Evolutionary conservation across 1,140 invertebrate species (phyloP), one percentile per base, ranked within the genome.

Genomic region (Calephelis virginiensis): DNA sequence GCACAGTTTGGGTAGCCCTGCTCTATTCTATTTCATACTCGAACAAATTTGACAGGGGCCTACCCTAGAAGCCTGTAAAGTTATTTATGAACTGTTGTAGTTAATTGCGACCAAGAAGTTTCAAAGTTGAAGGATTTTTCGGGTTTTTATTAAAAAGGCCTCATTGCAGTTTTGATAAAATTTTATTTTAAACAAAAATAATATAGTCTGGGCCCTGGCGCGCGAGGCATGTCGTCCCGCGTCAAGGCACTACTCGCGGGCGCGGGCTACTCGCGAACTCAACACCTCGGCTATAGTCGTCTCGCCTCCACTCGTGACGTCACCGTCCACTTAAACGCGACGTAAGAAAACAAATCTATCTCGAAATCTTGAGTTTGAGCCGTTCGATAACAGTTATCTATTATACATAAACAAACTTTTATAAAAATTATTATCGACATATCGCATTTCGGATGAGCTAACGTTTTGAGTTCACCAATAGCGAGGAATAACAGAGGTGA

Each of bases 161-260:
- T 28, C 9, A 11, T 8, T 64, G 48, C 63, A 59, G 53, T 59
- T 64, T 64, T 64, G 48, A 64, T 64, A 64, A 64, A 64, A 81
- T 84, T 86, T 85, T 83, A 85, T 85, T 86, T 84, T 85, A 86
- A 87, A 85, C 82, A 87, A 86, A 64, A 89, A 86, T 87, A 87
- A 84, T 85, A 86, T 85, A 87, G 74, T 82, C 47, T 50, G 47
- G 53, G 63, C 63, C 48, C 48, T 63, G 47, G 46, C 46, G 69
- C 74, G 70, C 71, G 74, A 72, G 72, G 77, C 75, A 76, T 72
- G 72, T 68, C 63, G 74, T 70, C 73, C 71, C 28, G 72, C 73
- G 70, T 67, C 64, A 69, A 83, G 80, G 80, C 81, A 84, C 79
- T 81, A 70, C 71, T 74, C 71, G 76, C 73, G 65, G 38, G 40